These are phyloP conservation scores for Petrolisthes manimaculis DNA, from an alignment of 2,888 invertebrate genomes.

Conservation along the genomic window DNA sequence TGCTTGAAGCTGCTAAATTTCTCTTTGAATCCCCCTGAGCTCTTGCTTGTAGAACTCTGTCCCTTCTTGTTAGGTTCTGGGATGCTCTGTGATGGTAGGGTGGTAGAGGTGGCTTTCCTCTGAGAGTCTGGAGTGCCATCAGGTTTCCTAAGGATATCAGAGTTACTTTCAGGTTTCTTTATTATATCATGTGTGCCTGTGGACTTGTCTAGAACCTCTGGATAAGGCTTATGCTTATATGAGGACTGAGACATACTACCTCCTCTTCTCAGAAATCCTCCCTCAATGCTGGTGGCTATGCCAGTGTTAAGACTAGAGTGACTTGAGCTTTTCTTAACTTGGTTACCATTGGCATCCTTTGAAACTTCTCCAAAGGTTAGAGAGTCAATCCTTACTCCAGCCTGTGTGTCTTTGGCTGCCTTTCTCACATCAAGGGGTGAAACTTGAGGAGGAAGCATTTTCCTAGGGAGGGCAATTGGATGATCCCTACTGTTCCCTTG, in stretches of 20 bases:
- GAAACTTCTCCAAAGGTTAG: neutral
- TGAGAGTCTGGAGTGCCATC: constrained; percentile 4
- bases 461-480: constrained; percentile 56
- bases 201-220: neutral
- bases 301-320: constrained; percentile 21
- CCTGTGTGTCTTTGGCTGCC: neutral
- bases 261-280: constrained; percentile 8
- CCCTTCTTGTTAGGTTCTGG: constrained; percentile 19
- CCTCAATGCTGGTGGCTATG: constrained; percentile 2
- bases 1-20: constrained; percentile 28
- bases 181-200: constrained; percentile 11
- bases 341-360: constrained; percentile 39
- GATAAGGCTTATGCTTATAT: neutral
- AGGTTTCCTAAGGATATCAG: constrained; percentile 16
- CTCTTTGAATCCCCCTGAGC: neutral
- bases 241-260: constrained; percentile 20
- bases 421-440: constrained; percentile 13
- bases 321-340: constrained; percentile 39
- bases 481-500: constrained; percentile 43
- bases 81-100: neutral
- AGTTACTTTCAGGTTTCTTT: constrained; percentile 14
- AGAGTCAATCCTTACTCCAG: neutral
- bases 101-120: neutral
- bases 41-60: neutral
- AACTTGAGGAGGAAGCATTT: constrained; percentile 32